A percentile compares a stretch with the other conserved stretches of the same genome.
These are phyloP conservation scores for human DNA, from an alignment of 2,113 vertebrate genomes.

Conservation along the genomic window DNA sequence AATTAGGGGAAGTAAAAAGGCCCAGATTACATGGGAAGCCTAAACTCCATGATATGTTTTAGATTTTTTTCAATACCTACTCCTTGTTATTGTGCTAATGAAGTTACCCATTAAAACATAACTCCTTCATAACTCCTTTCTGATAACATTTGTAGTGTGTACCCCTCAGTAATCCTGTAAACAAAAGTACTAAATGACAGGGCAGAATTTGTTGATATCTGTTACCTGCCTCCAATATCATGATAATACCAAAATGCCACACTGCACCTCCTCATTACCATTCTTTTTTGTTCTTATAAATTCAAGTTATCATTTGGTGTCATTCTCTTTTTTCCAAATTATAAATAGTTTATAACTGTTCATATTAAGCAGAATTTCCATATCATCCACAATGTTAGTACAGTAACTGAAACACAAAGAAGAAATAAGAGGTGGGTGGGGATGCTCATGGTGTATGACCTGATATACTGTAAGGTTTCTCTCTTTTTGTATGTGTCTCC, in stretches of 20 bases:
- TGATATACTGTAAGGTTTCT: slow-evolving; percentile 19
- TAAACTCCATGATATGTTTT: background rate
- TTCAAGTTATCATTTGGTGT: no score
- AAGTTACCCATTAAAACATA: background rate
- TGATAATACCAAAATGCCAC: background rate
- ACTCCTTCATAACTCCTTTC: background rate
- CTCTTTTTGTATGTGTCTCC: background rate
- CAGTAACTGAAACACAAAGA: slow-evolving; percentile 77
- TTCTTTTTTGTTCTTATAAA: no score
- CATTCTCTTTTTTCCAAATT: no score
- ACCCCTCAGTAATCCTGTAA: background rate
- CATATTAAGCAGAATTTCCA: slow-evolving; percentile 85
- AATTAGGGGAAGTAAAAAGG: background rate
- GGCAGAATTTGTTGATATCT: background rate
- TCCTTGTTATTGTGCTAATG: background rate
- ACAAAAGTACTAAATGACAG: background rate
- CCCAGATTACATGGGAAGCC: background rate
- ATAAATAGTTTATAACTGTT: no score
- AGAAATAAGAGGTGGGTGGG: background rate
- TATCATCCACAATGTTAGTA: slow-evolving; percentile 82
- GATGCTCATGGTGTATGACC: background rate
- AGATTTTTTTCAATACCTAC: background rate
- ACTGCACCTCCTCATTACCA: no score
- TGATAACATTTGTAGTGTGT: background rate
- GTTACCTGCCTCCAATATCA: background rate